Conservation (phyloP, 2,888 invertebrate genomes). For the Odontocerum albicorne region DNA sequence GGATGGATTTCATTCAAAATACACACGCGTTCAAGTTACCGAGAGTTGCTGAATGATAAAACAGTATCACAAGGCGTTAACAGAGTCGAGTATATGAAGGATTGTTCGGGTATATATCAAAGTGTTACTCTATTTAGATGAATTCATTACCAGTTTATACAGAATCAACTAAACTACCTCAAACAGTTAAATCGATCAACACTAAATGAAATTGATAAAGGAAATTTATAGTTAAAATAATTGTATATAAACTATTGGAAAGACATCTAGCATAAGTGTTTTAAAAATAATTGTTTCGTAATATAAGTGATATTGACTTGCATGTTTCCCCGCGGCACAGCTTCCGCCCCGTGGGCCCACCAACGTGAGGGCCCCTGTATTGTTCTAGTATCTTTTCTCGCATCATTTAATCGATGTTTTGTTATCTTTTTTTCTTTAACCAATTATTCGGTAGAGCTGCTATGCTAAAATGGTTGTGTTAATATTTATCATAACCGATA, state of each 20-base stretch:
- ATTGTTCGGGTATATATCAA: background rate
- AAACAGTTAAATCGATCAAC: slow-evolving; percentile 12
- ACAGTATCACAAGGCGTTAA: background rate
- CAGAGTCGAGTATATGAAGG: background rate
- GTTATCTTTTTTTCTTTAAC: too few species aligned
- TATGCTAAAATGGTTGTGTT: slow-evolving; percentile 28
- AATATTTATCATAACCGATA: slow-evolving; percentile 22
- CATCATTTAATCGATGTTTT: too few species aligned
- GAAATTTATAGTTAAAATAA: too few species aligned
- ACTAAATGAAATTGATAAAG: too few species aligned
- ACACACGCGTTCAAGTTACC: too few species aligned
- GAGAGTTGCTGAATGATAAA: too few species aligned
- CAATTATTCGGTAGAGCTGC: too few species aligned
- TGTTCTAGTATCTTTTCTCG: too few species aligned
- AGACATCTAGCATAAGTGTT: slow-evolving; percentile 10
- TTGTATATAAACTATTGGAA: slow-evolving; percentile 34
- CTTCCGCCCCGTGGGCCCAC: too few species aligned
- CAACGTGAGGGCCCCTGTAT: too few species aligned
- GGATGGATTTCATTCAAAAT: too few species aligned
- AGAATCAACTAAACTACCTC: slow-evolving; percentile 34
- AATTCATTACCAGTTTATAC: slow-evolving; percentile 18
- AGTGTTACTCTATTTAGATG: background rate
- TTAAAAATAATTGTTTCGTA: slow-evolving; percentile 28
- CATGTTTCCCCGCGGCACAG: too few species aligned
- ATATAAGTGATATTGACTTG: slow-evolving; percentile 16